phyloP scores from a whole-genome alignment of 2,797 vertebrate species.

The Harpagifer antarcticus region DNA sequence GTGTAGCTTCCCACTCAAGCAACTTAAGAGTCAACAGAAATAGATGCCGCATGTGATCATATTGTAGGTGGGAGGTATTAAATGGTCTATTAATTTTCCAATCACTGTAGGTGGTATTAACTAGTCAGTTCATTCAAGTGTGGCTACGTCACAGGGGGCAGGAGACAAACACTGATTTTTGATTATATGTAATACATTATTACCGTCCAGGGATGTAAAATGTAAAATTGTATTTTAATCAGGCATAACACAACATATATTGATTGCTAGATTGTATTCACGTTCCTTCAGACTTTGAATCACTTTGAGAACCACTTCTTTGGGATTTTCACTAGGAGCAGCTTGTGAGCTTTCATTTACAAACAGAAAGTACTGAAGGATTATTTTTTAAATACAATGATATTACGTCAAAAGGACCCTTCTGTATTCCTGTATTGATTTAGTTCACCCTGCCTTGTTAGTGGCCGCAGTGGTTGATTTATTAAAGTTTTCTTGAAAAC shows the following conservation, averaged over 20 bases:
- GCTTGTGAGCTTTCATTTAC: slow-evolving; percentile 6
- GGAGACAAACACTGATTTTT: slow-evolving; percentile 54
- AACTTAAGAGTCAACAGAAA: slow-evolving; percentile 25
- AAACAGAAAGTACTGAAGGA: slow-evolving; percentile 12
- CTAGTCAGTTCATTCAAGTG: slow-evolving; percentile 52
- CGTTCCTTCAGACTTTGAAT: slow-evolving; percentile 17
- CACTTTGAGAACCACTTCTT: not conserved
- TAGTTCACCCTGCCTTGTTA: slow-evolving; percentile 37
- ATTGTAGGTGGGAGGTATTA: slow-evolving; percentile 29
- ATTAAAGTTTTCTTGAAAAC: slow-evolving; percentile 51
- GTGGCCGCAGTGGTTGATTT: slow-evolving; percentile 44
- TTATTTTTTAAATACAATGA: slow-evolving; percentile 35
- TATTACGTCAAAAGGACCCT: slow-evolving; percentile 37
- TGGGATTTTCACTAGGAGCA: slow-evolving; percentile 8
- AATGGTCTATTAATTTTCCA: slow-evolving; percentile 58
- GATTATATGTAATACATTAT: slow-evolving; percentile 24
- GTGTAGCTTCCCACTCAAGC: slow-evolving; percentile 29
- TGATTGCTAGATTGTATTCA: slow-evolving; percentile 18
- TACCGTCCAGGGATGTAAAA: slow-evolving; percentile 18
- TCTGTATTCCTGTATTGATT: slow-evolving; percentile 62
- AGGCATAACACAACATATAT: slow-evolving; percentile 9
- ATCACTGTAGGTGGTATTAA: slow-evolving; percentile 44
- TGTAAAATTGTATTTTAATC: slow-evolving; percentile 28
- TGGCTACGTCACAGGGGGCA: slow-evolving; percentile 6
- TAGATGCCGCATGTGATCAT: slow-evolving; percentile 33